These are phyloP conservation scores for Coreoperca whiteheadi DNA, from an alignment of 2,113 vertebrate genomes.

Conservation along the genomic window DNA sequence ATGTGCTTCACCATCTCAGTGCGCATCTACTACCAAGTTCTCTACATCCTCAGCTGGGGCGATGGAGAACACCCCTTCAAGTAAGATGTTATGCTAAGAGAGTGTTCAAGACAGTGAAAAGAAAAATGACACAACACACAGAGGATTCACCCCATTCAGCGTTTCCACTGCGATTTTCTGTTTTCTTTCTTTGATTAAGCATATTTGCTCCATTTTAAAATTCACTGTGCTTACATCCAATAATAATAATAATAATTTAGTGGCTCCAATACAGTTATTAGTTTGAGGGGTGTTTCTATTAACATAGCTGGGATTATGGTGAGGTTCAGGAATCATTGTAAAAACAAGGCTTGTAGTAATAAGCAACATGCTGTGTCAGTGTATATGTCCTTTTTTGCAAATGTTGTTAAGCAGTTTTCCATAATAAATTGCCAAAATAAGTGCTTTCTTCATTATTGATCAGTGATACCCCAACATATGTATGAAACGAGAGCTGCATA, in stretches of 20 bases:
- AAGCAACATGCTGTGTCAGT: background rate
- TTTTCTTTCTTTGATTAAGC: background rate
- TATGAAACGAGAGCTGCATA: background rate
- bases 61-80: slow-evolving; percentile 88
- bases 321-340: background rate
- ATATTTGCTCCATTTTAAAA: background rate
- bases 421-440: background rate
- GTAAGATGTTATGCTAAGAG: slow-evolving; percentile 79
- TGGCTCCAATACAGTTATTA: background rate
- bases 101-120: background rate
- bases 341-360: background rate
- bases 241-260: background rate
- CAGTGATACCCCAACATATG: background rate
- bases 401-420: background rate
- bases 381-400: background rate
- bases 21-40: slow-evolving; percentile 87
- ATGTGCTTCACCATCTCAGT: slow-evolving; percentile 89
- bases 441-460: background rate
- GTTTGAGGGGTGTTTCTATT: background rate
- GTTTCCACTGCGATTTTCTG: background rate
- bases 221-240: background rate
- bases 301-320: background rate
- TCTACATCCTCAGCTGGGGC: slow-evolving; percentile 84
- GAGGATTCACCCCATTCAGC: slow-evolving; percentile 3
- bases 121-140: background rate